Base-by-base conservation (phyloP, 1,140 invertebrate species). In the Leptestheria dahalacensis region DNA sequence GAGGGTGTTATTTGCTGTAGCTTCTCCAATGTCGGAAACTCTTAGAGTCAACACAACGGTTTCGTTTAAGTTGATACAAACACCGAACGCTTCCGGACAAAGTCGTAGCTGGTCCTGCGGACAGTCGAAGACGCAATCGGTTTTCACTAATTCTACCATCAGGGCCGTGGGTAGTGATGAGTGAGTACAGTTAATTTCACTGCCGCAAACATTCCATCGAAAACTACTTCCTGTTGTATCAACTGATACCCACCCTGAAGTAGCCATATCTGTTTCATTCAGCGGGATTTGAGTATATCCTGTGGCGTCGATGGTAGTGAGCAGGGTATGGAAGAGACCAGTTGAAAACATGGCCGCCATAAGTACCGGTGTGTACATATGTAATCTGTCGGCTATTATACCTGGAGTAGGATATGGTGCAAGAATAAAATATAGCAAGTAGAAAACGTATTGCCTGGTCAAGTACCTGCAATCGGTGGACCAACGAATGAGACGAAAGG, bases 401-500 rank as follows among this genome's bases (percentile, higher is more conserved):
- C 85, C 84, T 83, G 47, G 48, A 70, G 73, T 41, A 41, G 33
- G n/a, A n/a, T n/a, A n/a, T n/a, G n/a, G n/a, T n/a, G n/a, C n/a
- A n/a, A n/a, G n/a, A n/a, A n/a, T n/a, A n/a, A n/a, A n/a, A n/a
- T n/a, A n/a, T 41, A 41, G 15, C 33, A 41, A 20, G 18, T 47
- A 2, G 28, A 29, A 10, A 59, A 12, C n/a, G 25, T 3, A n/a
- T 6, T 41, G 6, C 33, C 33, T 6, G 33, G 33, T 41, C 15
- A 41, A 41, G 33, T 74, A 83, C 82, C 82, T 74, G 84, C 84
- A 54, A 86, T 75, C 21, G 85, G 85, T 23, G 85, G 84, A 65
- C 84, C 85, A 48, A 88, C 68, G 66, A 88, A 85, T 1, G 84
- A 85, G 1, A 85, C 85, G 53, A 89, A 82, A 12, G 87, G 86